These are phyloP conservation scores for Cotesia typhae DNA, from an alignment of 1,140 invertebrate genomes.

Conservation along the genomic window DNA sequence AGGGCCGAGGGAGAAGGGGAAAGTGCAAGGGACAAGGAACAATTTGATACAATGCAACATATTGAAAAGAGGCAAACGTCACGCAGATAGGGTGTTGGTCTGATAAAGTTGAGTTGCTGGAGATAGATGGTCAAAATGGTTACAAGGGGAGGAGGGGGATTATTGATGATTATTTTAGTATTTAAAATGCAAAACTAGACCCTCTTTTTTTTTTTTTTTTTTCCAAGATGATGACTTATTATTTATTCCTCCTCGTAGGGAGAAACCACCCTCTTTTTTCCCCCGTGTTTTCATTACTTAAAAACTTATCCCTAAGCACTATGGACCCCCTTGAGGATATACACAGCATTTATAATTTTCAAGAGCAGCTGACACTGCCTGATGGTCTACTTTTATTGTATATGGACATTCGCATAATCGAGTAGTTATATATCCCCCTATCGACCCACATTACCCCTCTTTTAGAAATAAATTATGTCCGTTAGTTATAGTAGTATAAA, in stretches of 20 bases:
- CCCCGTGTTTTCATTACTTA: neutral
- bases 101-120: neutral
- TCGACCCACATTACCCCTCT: neutral
- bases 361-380: slow-evolving; percentile 60
- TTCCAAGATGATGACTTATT: slow-evolving; percentile 55
- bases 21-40: too few species aligned
- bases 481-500: too few species aligned
- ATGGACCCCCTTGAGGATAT: neutral
- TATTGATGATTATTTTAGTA: neutral
- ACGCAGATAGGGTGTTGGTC: neutral
- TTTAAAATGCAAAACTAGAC: neutral
- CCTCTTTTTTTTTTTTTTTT: neutral
- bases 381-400: slow-evolving; percentile 50
- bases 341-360: slow-evolving; percentile 1
- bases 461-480: neutral
- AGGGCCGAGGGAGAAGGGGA: too few species aligned
- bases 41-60: too few species aligned
- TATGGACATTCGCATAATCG: slow-evolving; percentile 61
- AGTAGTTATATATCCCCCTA: slow-evolving; percentile 43
- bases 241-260: slow-evolving; percentile 61
- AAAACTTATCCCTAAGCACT: too few species aligned
- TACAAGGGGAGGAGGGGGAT: neutral
- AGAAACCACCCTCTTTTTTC: neutral
- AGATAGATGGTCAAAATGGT: neutral
- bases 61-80: too few species aligned